Percentiles rank a stretch among this genome's conserved stretches.
Evolutionary conservation across 2,888 invertebrate species (phyloP).

Genomic region (Netelia virgata): DNA sequence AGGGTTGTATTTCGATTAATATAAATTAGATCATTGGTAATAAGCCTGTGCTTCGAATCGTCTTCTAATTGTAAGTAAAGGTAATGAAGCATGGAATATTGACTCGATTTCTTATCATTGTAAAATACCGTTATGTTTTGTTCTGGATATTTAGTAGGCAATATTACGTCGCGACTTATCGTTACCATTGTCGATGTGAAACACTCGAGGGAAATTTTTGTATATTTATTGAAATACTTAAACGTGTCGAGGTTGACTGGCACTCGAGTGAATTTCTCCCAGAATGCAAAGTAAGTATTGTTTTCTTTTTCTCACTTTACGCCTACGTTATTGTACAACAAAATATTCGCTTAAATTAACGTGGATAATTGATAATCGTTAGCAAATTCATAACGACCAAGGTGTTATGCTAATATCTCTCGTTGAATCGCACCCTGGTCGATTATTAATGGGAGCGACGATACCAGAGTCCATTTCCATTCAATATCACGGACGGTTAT

Average conservation of each 20-base stretch:
- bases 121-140: too few species aligned
- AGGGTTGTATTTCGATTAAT: too few species aligned
- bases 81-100: too few species aligned
- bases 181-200: too few species aligned
- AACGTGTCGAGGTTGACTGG: background rate
- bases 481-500: slow-evolving; percentile 4
- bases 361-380: slow-evolving; percentile 66
- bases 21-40: too few species aligned
- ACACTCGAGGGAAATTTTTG: too few species aligned
- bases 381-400: slow-evolving; percentile 64
- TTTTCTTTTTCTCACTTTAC: background rate
- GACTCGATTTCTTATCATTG: too few species aligned
- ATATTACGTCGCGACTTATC: too few species aligned
- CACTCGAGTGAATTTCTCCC: slow-evolving; percentile 3
- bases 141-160: too few species aligned
- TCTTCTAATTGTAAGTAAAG: too few species aligned
- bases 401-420: slow-evolving; percentile 66
- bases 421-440: slow-evolving; percentile 55
- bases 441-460: slow-evolving; percentile 62
- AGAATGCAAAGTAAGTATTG: background rate
- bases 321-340: slow-evolving; percentile 42
- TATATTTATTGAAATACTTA: too few species aligned
- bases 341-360: slow-evolving; percentile 46
- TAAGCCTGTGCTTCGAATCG: too few species aligned
- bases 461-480: slow-evolving; percentile 45